These are phyloP conservation scores for Montifringilla adamsi DNA, from an alignment of 2,113 vertebrate species.

Conservation along the genomic window DNA sequence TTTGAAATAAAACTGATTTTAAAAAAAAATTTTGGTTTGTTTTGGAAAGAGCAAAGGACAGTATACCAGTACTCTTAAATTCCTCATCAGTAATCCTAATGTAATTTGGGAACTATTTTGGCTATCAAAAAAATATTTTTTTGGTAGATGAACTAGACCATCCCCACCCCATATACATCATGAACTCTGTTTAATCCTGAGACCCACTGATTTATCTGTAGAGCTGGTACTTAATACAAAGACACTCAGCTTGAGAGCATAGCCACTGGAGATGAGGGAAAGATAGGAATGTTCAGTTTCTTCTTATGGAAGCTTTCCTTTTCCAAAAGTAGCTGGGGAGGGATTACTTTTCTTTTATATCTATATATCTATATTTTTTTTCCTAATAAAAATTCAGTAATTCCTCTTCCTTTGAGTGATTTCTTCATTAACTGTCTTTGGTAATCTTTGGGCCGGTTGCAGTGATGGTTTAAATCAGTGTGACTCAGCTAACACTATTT, in stretches of 20 bases:
- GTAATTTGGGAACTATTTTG: background rate
- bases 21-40: background rate
- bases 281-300: background rate
- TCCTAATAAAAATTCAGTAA: background rate
- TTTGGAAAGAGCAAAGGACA: background rate
- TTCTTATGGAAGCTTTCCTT: background rate
- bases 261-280: background rate
- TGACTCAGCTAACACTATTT: conserved; percentile 9
- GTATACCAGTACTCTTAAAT: background rate
- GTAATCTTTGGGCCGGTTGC: background rate
- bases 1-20: background rate
- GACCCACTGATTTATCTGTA: background rate
- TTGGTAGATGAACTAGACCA: background rate
- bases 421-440: background rate
- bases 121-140: background rate
- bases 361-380: too few relatives aligned
- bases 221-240: background rate
- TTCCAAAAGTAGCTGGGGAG: background rate
- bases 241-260: background rate
- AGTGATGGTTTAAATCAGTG: background rate
- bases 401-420: background rate
- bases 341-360: background rate
- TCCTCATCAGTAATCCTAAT: background rate
- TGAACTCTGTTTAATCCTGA: background rate
- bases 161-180: accelerated